Conservation (phyloP, 1,140 invertebrate genomes). For the Drosophila melanogaster region Release_6_plus_ISO1_MT NT_037436.4:1942501-1943000, state of each 20-base stretch:
- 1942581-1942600: conserved; percentile 99
- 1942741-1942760: conserved; percentile 19
- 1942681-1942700: conserved; percentile 97
- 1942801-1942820: conserved; percentile 1
- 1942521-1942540: conserved; percentile 99
- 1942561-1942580: conserved; percentile 98
- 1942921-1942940: neutral
- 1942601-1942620: conserved; percentile 99
- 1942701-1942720: conserved; percentile 90
- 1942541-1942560: conserved; percentile 99
- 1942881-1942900: neutral
- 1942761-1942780: conserved; percentile 8
- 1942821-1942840: conserved; percentile 5
- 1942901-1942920: neutral
- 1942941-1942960: conserved; percentile 1
- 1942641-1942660: conserved; percentile 93
- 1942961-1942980: neutral
- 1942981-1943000: conserved; percentile 9
- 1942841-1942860: conserved; percentile 1
- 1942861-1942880: neutral
- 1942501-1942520: conserved; percentile 99
- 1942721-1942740: conserved; percentile 85
- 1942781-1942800: conserved; percentile 1
- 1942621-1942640: conserved; percentile 97
- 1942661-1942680: conserved; percentile 96